These are phyloP conservation scores for Rhamnusium bicolor DNA, from an alignment of 2,888 invertebrate genomes.

Conservation along the genomic window DNA sequence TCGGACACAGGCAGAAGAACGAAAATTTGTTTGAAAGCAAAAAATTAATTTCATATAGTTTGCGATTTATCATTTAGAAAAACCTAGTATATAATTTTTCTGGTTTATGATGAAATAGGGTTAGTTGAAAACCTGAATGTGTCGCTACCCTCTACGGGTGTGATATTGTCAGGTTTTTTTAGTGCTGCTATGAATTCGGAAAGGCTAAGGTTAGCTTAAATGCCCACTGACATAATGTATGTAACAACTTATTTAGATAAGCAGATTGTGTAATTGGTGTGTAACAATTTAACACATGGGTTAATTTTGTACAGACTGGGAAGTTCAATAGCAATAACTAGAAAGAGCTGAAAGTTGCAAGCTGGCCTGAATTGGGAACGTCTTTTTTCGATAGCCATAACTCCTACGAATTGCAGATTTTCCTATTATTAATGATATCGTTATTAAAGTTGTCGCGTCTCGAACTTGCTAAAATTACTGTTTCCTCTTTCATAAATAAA, in stretches of 20 bases:
- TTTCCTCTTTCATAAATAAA: conserved; percentile 40
- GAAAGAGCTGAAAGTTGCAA: neutral
- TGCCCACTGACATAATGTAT: neutral
- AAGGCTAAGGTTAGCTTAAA: neutral
- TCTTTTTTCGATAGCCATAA: conserved; percentile 28
- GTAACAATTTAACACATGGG: neutral
- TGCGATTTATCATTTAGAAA: too few species aligned
- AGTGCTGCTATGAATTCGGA: neutral
- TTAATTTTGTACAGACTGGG: neutral
- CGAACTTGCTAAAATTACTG: conserved; percentile 36
- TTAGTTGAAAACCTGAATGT: neutral
- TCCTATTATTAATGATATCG: conserved; percentile 42
- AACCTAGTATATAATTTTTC: too few species aligned
- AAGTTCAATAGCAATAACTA: neutral
- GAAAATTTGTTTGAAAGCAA: too few species aligned
- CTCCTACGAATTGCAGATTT: conserved; percentile 38
- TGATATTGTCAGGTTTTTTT: neutral
- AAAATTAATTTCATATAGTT: too few species aligned
- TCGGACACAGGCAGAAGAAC: too few species aligned
- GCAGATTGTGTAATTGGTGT: neutral
- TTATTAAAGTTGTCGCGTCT: conserved; percentile 43
- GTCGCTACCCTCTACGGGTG: neutral
- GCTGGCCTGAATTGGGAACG: conserved; percentile 3
- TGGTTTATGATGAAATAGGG: too few species aligned
- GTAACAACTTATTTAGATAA: neutral